A percentile compares a stretch with the other conserved stretches of the same genome.
These are phyloP conservation scores for Fragum whitleyi DNA, from an alignment of 2,888 invertebrate genomes.

Conservation along the genomic window DNA sequence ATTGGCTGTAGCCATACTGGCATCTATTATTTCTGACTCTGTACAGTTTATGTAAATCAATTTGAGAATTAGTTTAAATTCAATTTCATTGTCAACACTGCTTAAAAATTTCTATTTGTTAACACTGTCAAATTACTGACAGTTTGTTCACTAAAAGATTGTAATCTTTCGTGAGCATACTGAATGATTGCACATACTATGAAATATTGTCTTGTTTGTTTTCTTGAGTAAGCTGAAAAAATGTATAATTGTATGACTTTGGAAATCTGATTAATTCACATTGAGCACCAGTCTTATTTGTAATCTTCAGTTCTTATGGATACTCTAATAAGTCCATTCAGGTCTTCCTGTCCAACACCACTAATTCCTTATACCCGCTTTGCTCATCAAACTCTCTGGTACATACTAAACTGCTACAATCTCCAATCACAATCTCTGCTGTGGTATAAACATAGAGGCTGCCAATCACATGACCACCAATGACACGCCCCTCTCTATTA, in stretches of 20 bases:
- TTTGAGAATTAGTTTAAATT: no score
- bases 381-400: slow-evolving; percentile 70
- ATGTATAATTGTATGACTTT: background rate
- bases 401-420: slow-evolving; percentile 73
- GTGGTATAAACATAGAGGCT: slow-evolving; percentile 85
- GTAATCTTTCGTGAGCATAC: no score
- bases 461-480: slow-evolving; percentile 85
- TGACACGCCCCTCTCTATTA: slow-evolving; percentile 82
- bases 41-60: no score
- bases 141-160: no score
- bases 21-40: no score
- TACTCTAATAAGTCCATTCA: background rate
- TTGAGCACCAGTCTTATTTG: no score
- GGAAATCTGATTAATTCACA: background rate
- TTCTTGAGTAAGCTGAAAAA: no score
- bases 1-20: background rate
- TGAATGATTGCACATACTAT: no score
- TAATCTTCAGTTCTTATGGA: background rate
- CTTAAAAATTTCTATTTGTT: no score
- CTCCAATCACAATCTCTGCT: slow-evolving; percentile 85
- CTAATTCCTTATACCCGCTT: slow-evolving; percentile 79
- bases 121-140: no score
- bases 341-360: slow-evolving; percentile 48
- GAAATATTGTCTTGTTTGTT: no score
- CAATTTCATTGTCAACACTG: no score